Conservation (phyloP, 2,888 invertebrate species). For the Cheilosia variabilis region DNA sequence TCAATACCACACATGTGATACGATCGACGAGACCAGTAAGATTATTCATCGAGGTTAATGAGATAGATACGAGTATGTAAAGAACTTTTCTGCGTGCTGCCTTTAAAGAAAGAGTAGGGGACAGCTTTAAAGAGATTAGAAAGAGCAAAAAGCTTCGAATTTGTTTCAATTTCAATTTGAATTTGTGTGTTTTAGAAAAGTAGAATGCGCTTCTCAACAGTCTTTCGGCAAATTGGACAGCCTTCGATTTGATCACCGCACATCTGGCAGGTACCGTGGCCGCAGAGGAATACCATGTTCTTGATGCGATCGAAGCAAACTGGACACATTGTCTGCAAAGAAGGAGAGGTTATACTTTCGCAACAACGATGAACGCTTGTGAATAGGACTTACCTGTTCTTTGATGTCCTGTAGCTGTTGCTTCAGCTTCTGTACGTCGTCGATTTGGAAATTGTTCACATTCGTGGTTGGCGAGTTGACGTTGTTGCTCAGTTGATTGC, state of each 20-base stretch:
- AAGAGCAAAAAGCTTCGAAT: constrained; percentile 32
- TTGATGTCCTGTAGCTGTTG: constrained; percentile 99
- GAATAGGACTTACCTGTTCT: constrained; percentile 89
- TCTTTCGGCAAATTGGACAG: constrained; percentile 98
- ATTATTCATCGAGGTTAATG: constrained; percentile 49
- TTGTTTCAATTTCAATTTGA: constrained; percentile 6
- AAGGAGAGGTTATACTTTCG: background rate
- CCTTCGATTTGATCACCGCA: constrained; percentile 99
- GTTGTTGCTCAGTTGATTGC: constrained; percentile 78
- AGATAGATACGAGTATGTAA: constrained; percentile 19
- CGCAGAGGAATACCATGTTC: constrained; percentile 99
- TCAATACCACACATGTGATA: too few relatives aligned
- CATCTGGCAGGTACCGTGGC: constrained; percentile 99
- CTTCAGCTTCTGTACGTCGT: constrained; percentile 94
- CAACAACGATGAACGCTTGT: background rate
- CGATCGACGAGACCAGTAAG: constrained; percentile 18
- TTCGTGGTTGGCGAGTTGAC: constrained; percentile 81
- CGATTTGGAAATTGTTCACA: constrained; percentile 88
- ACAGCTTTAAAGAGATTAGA: constrained; percentile 17
- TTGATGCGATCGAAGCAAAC: constrained; percentile 98
- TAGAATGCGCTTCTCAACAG: constrained; percentile 97
- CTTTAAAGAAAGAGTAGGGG: constrained; percentile 16
- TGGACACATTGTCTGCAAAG: constrained; percentile 97
- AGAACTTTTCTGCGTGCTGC: background rate
- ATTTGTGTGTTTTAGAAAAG: constrained; percentile 87